These are phyloP conservation scores for Hydrocynus forskahlii DNA, from an alignment of 2,797 vertebrate genomes.

Conservation along the genomic window DNA sequence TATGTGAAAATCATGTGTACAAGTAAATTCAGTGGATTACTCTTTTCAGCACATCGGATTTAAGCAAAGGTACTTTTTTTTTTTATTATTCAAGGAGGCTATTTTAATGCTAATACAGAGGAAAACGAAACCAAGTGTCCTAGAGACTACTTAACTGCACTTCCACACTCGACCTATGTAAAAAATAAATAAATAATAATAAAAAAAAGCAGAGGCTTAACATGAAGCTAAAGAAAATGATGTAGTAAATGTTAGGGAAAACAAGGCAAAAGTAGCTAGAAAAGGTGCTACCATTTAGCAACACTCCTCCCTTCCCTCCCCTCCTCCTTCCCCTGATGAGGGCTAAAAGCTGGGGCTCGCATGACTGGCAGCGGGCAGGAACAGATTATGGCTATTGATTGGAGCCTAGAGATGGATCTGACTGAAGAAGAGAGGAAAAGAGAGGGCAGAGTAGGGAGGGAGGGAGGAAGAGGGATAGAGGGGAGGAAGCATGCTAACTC, in stretches of 20 bases:
- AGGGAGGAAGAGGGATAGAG: constrained; percentile 72
- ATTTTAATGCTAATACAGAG: background rate
- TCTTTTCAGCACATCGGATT: background rate
- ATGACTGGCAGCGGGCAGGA: constrained; percentile 90
- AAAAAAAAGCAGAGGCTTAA: background rate
- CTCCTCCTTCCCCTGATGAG: constrained; percentile 66
- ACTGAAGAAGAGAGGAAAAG: constrained; percentile 61
- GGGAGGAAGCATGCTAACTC: constrained; percentile 78
- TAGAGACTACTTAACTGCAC: background rate
- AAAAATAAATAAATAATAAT: no score
- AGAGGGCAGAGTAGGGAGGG: constrained; percentile 52
- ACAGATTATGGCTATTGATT: constrained; percentile 96
- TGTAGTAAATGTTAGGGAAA: background rate
- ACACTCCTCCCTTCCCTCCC: constrained; percentile 24
- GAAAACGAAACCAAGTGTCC: background rate
- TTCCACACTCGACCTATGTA: background rate
- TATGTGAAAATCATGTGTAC: no score
- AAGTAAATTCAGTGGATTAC: background rate
- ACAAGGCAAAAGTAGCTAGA: constrained; percentile 31
- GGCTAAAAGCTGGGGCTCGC: constrained; percentile 85
- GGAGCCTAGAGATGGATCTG: constrained; percentile 87
- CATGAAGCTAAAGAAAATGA: constrained; percentile 4
- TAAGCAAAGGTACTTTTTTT: background rate
- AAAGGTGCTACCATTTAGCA: constrained; percentile 67
- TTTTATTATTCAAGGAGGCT: background rate